Conservation (phyloP, 1,140 invertebrate genomes). For the Andricus grossulariae region DNA sequence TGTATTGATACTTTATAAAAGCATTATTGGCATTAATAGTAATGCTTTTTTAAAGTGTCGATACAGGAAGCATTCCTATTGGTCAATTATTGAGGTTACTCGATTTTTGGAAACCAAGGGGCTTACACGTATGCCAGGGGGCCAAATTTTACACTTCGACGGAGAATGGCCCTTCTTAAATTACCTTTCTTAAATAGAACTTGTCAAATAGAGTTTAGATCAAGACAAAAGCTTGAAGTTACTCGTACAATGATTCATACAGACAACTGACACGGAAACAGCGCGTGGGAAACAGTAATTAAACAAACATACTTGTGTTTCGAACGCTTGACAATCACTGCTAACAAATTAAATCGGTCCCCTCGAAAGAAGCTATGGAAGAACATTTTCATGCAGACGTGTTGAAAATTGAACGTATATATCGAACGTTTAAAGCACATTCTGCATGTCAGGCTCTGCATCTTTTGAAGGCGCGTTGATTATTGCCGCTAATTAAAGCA, state of each 20-base stretch:
- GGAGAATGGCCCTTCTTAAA: no score
- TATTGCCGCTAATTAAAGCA: constrained; percentile 47
- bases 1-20: no score
- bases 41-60: no score
- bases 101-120: no score
- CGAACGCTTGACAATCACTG: constrained; percentile 28
- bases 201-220: no score
- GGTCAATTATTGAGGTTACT: no score
- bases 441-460: constrained; percentile 42
- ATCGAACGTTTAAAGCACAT: constrained; percentile 45
- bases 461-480: constrained; percentile 51
- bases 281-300: constrained; percentile 16
- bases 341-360: constrained; percentile 34
- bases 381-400: constrained; percentile 43
- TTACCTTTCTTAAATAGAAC: no score
- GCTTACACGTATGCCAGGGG: no score
- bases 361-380: constrained; percentile 38
- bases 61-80: no score
- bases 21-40: no score
- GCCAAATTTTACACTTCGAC: no score
- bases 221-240: not conserved
- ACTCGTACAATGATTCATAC: constrained; percentile 5
- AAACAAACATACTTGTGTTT: constrained; percentile 6
- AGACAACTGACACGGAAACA: constrained; percentile 32
- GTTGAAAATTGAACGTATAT: constrained; percentile 46